Percentiles rank a stretch among this genome's conserved stretches.
phyloP scores from a whole-genome alignment of 2,888 invertebrate genomes.

The Yponomeuta malinellus region DNA sequence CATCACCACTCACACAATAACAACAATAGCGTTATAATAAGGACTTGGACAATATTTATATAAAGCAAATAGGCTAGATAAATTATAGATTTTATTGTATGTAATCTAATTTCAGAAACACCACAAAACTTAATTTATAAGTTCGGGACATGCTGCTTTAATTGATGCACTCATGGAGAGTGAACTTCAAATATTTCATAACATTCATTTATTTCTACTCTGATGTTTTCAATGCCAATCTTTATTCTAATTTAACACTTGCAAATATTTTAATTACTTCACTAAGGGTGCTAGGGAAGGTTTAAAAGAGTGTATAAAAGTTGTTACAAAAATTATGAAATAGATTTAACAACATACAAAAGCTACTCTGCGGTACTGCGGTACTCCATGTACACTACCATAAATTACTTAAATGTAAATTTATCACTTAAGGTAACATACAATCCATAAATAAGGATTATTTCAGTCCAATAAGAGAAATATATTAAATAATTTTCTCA shows the following conservation, averaged over 20 bases:
- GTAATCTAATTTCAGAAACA: neutral
- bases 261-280: conserved; percentile 13
- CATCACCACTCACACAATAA: neutral
- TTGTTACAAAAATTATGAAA: conserved; percentile 69
- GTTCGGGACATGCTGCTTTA: neutral
- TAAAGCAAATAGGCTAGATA: neutral
- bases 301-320: conserved; percentile 75
- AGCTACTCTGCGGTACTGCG: conserved; percentile 54
- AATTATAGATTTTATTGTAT: neutral
- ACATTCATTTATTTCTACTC: too few relatives aligned
- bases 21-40: neutral
- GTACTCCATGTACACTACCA: conserved; percentile 43
- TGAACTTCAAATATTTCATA: neutral
- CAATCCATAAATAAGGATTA: conserved; percentile 48
- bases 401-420: conserved; percentile 59
- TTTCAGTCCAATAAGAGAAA: conserved; percentile 49
- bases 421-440: conserved; percentile 58
- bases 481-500: neutral
- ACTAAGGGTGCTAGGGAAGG: conserved; percentile 72
- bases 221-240: neutral
- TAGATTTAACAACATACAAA: conserved; percentile 74
- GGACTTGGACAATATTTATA: neutral
- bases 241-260: conserved; percentile 2
- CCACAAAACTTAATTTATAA: neutral
- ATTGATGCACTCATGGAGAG: neutral